These are phyloP conservation scores for Scopus umbretta DNA, from an alignment of 2,113 vertebrate genomes.

Conservation along the genomic window DNA sequence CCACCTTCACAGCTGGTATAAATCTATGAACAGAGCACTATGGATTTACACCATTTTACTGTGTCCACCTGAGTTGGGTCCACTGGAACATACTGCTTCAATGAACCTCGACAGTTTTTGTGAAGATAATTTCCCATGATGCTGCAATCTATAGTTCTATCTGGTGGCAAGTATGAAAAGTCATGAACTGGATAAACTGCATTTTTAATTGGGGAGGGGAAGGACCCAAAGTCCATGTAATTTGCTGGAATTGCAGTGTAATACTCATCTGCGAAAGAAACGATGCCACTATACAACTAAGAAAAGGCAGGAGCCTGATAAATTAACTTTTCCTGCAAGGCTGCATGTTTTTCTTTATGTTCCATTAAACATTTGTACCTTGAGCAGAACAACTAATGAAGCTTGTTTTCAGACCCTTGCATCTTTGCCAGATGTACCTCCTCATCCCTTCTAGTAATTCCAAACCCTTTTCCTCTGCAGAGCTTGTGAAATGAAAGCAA, in stretches of 20 bases:
- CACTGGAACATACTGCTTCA: background rate
- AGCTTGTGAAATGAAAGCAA: background rate
- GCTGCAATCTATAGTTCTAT: background rate
- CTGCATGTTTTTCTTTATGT: background rate
- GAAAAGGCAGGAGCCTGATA: background rate
- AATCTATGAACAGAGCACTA: background rate
- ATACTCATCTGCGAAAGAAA: background rate
- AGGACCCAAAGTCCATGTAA: background rate
- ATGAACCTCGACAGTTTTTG: background rate
- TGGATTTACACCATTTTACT: background rate
- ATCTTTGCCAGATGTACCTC: background rate
- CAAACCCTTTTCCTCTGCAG: background rate
- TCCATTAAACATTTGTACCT: background rate
- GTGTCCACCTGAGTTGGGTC: background rate
- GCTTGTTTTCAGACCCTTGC: background rate
- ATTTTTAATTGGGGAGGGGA: background rate
- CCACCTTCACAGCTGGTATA: background rate
- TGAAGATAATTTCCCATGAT: background rate
- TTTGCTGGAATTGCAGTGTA: background rate
- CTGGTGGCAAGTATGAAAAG: background rate
- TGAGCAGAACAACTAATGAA: background rate
- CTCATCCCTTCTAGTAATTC: background rate
- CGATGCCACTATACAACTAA: background rate
- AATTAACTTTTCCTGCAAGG: background rate
- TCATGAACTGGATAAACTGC: background rate